Evolutionary conservation across 1,140 invertebrate genomes (phyloP), one percentile per base, ranked within the genome.

Genomic region (Drosophila baimaii): DNA sequence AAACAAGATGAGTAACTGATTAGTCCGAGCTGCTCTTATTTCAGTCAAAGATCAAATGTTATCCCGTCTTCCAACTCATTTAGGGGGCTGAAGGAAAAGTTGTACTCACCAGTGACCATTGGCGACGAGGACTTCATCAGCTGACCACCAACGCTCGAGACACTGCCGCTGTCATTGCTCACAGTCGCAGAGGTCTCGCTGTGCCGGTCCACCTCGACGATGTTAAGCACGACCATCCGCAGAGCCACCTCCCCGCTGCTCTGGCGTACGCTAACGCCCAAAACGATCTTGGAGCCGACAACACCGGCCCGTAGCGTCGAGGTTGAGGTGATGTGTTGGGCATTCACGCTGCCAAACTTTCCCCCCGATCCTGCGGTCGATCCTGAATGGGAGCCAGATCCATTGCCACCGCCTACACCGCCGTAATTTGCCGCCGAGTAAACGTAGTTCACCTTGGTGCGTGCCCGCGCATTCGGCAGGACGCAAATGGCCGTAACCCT

Each of bases 261-360:
- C 58, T 91, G 84, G 3, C 80, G 79, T 12, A 91, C 83, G 47
- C 79, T 91, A 3, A 91, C 70, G 0, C 91, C 91, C 3, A 91
- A 54, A 6, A 91, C 81, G 21, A 91, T 90, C 49, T 91, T 91
- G 8, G 91, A 91, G 5, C 89, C 91, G 0, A 91, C 89, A 0
- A 91, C 89, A 7, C 90, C 90, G 8, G 90, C 90, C n/a, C 90
- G 83, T n/a, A 91, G 62, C 1, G 90, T 91, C 3, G 90, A 91
- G 10, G 90, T 90, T 5, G 90, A 91, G 37, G 86, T 86, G 15
- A 91, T 91, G 27, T 90, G 90, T 43, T 81, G 76, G 9, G 77
- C 52, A 70, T 86, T 85, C 6, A 81, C 61, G 31, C 61, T 56
- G 8, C 73, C 63, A 54, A 69, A 89, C 37, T 89, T 89, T 21